phyloP scores from a whole-genome alignment of 2,113 vertebrate genomes.

The Hepsetus odoe region DNA sequence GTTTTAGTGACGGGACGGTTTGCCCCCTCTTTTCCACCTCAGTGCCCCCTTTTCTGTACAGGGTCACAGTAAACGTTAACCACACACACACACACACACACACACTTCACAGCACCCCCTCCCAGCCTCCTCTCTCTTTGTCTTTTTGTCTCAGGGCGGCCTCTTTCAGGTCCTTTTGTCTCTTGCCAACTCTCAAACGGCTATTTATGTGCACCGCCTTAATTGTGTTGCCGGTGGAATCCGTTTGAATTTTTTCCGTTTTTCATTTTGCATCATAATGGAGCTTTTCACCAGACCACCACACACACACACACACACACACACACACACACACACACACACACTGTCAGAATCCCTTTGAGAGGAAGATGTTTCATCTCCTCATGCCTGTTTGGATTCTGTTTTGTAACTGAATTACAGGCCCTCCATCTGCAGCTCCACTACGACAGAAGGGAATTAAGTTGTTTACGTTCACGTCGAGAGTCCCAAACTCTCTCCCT shows the following conservation, averaged over 20 bases:
- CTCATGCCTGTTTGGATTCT: slow-evolving; percentile 54
- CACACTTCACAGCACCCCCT: background rate
- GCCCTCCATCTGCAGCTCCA: slow-evolving; percentile 35
- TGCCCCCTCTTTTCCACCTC: slow-evolving; percentile 42
- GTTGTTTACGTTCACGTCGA: slow-evolving; percentile 47
- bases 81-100: slow-evolving; percentile 35
- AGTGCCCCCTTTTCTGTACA: slow-evolving; percentile 47
- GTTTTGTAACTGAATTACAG: slow-evolving; percentile 65
- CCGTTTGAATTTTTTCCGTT: slow-evolving; percentile 65
- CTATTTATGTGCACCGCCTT: slow-evolving; percentile 67
- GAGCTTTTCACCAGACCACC: slow-evolving; percentile 56
- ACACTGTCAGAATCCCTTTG: slow-evolving; percentile 61
- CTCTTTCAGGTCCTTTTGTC: slow-evolving; percentile 64
- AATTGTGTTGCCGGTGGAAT: slow-evolving; percentile 68
- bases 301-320: slow-evolving; percentile 44
- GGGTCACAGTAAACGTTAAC: slow-evolving; percentile 32
- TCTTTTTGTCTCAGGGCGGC: background rate
- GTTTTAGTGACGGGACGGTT: slow-evolving; percentile 23
- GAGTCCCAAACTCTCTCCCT: background rate
- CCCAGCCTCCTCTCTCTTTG: slow-evolving; percentile 21
- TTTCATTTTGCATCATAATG: slow-evolving; percentile 75
- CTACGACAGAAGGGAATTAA: slow-evolving; percentile 54
- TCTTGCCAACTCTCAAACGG: slow-evolving; percentile 66
- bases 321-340: slow-evolving; percentile 2
- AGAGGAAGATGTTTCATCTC: slow-evolving; percentile 66